Evolutionary conservation across 2,113 vertebrate genomes (phyloP).

Genomic region (Burhinus oedicnemus): DNA sequence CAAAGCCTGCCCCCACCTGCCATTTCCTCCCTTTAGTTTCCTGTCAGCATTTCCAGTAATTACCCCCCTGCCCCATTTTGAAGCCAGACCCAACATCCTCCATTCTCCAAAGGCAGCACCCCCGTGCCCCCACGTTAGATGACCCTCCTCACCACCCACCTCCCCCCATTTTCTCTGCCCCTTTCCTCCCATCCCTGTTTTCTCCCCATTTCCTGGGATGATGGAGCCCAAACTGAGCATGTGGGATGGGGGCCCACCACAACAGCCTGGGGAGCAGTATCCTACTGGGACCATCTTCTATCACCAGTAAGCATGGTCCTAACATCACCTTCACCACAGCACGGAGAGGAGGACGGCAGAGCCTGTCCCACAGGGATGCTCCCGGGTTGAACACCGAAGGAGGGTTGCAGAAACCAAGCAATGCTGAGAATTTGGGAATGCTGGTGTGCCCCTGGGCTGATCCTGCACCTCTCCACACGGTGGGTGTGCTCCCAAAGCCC

Average conservation of each 20-base stretch:
- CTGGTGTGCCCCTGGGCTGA: accelerated
- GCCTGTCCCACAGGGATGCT: background rate
- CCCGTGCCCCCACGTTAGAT: background rate
- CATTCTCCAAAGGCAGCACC: background rate
- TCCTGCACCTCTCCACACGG: background rate
- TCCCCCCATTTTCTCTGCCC: background rate
- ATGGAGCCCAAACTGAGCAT: background rate
- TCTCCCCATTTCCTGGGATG: background rate
- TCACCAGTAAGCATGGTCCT: background rate
- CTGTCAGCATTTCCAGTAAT: background rate
- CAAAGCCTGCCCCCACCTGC: background rate
- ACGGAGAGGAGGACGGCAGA: background rate
- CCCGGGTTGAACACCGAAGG: background rate
- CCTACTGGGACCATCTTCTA: background rate
- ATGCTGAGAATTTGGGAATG: background rate
- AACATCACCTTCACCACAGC: background rate
- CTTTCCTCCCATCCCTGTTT: background rate
- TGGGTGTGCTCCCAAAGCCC: background rate
- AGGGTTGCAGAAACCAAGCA: background rate
- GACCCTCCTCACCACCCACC: no score
- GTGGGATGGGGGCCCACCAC: no score
- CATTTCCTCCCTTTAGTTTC: background rate
- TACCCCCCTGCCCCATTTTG: background rate
- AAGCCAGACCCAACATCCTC: accelerated
- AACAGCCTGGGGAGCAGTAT: background rate